A percentile compares a stretch with the other conserved stretches of the same genome.
Conservation (phyloP, 1,140 invertebrate genomes). For the Drosophila subobscura region DNA sequence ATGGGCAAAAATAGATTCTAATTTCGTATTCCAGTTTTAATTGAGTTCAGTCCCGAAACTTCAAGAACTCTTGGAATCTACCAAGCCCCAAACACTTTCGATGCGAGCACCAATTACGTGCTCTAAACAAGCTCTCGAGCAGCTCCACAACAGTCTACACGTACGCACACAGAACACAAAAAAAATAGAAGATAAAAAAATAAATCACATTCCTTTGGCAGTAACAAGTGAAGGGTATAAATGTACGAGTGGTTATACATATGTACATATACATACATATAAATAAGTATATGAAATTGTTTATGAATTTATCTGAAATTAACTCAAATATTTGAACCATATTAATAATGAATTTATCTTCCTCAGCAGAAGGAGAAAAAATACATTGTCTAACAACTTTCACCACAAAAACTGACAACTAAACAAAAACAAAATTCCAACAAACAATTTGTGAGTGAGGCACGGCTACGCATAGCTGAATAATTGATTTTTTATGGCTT, state of each 20-base stretch:
- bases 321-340: slow-evolving; percentile 37
- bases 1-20: slow-evolving; percentile 9
- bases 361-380: slow-evolving; percentile 23
- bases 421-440: slow-evolving; percentile 16
- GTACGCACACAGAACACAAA: slow-evolving; percentile 30
- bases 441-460: slow-evolving; percentile 26
- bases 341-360: slow-evolving; percentile 65
- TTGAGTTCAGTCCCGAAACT: slow-evolving; percentile 13
- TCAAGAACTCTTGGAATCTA: slow-evolving; percentile 13
- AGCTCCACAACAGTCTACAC: slow-evolving; percentile 15
- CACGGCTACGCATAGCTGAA: slow-evolving; percentile 62
- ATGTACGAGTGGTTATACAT: too few species aligned
- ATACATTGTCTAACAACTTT: slow-evolving; percentile 56
- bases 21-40: slow-evolving; percentile 1
- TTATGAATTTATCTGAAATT: slow-evolving; percentile 26
- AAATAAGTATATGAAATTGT: not conserved
- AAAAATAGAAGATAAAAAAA: slow-evolving; percentile 22
- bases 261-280: too few species aligned
- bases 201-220: slow-evolving; percentile 40
- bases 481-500: slow-evolving; percentile 71
- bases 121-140: slow-evolving; percentile 42
- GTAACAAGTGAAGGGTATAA: slow-evolving; percentile 63
- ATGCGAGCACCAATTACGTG: slow-evolving; percentile 36
- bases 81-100: slow-evolving; percentile 42
- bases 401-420: slow-evolving; percentile 33